Percentiles rank a stretch among this genome's conserved stretches.
phyloP scores from a whole-genome alignment of 2,113 vertebrate species.

The Cyprinus carpio region DNA sequence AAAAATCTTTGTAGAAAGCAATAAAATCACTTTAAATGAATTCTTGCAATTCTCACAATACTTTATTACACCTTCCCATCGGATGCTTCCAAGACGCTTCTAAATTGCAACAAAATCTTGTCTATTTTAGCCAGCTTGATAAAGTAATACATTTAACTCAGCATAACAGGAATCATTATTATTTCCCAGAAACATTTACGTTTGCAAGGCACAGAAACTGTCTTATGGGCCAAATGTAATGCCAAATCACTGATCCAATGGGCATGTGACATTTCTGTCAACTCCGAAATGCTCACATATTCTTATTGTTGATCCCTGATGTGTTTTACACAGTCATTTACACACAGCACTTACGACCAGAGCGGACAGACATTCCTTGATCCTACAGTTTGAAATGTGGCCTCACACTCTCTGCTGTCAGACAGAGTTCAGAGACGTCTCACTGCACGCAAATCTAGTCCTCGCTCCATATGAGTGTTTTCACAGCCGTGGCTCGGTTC shows the following conservation, averaged over 20 bases:
- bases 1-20: too few species aligned
- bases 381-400: constrained; percentile 33
- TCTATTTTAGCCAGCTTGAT: too few species aligned
- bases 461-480: constrained; percentile 46
- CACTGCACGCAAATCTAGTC: constrained; percentile 55
- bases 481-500: constrained; percentile 64
- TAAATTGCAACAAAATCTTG: too few species aligned
- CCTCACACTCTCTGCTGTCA: constrained; percentile 63
- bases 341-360: constrained; percentile 5
- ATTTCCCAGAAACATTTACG: too few species aligned
- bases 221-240: not conserved
- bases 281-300: not conserved
- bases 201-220: too few species aligned
- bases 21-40: too few species aligned
- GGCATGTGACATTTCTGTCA: not conserved
- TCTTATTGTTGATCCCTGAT: not conserved
- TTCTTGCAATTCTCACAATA: too few species aligned
- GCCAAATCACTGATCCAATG: not conserved
- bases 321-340: not conserved
- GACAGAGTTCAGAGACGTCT: constrained; percentile 68
- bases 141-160: too few species aligned
- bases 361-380: constrained; percentile 10
- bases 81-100: too few species aligned
- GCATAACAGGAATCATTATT: too few species aligned
- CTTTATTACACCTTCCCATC: too few species aligned